phyloP scores from a whole-genome alignment of 2,113 vertebrate species.

The Dissostichus mawsoni region DNA sequence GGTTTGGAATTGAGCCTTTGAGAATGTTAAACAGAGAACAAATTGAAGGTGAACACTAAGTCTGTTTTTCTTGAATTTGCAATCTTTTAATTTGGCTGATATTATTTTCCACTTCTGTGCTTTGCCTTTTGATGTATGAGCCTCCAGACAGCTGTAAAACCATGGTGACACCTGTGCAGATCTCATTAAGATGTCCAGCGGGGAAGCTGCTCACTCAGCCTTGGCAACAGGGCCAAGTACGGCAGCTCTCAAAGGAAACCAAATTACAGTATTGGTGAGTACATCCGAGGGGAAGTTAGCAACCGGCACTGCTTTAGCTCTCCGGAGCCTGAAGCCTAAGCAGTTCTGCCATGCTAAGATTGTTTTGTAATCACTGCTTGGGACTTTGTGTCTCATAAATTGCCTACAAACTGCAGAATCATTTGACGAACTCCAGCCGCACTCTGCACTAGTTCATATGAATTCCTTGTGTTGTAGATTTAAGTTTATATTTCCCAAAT shows the following conservation, averaged over 20 bases:
- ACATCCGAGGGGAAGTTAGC: constrained; percentile 61
- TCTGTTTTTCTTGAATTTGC: constrained; percentile 13
- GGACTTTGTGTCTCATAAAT: constrained; percentile 63
- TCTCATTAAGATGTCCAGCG: constrained; percentile 76
- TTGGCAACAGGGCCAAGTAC: constrained; percentile 67
- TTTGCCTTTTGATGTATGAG: constrained; percentile 51
- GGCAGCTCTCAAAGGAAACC: constrained; percentile 64
- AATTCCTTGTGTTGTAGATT: constrained; percentile 68
- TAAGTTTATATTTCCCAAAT: constrained; percentile 68
- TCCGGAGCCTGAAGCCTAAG: constrained; percentile 24
- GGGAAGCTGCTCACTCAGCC: constrained; percentile 66
- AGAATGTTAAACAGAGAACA: too few species aligned
- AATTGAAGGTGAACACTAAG: neutral
- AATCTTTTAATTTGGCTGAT: constrained; percentile 1
- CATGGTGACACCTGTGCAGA: constrained; percentile 74
- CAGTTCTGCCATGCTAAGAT: constrained; percentile 46
- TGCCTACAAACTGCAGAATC: constrained; percentile 58
- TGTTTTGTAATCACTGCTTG: constrained; percentile 62
- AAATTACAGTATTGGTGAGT: constrained; percentile 59
- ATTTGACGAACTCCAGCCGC: constrained; percentile 59
- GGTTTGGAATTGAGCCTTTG: too few species aligned
- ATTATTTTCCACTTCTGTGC: constrained; percentile 39
- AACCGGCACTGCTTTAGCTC: constrained; percentile 44
- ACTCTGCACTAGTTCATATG: constrained; percentile 40
- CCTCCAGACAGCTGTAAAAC: constrained; percentile 73